Percentiles rank a stretch among this genome's conserved stretches.
Conservation (phyloP, 2,888 invertebrate species). For the Aricia artaxerxes region DNA sequence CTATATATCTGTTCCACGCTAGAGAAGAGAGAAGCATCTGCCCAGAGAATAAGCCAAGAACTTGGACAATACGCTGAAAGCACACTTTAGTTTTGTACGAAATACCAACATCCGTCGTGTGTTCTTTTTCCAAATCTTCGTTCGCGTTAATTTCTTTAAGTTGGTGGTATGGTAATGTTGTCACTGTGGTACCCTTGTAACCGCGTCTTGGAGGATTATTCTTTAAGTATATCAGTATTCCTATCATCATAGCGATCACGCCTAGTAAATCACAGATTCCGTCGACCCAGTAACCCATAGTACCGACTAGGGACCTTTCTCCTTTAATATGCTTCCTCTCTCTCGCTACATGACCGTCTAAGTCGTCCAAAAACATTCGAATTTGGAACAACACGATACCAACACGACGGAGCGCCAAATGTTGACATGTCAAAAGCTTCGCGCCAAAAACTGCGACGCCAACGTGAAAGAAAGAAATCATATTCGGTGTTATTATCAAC, state of each 20-base stretch:
- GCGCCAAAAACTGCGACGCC: conserved; percentile 87
- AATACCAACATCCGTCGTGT: conserved; percentile 73
- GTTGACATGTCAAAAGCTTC: conserved; percentile 87
- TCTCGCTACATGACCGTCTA: conserved; percentile 93
- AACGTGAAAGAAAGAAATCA: conserved; percentile 90
- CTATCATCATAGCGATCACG: conserved; percentile 85
- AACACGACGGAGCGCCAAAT: conserved; percentile 84
- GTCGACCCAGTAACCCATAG: conserved; percentile 90
- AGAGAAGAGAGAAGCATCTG: conserved; percentile 88
- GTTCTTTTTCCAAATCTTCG: conserved; percentile 72
- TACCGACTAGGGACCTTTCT: conserved; percentile 89
- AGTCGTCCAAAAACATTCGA: conserved; percentile 90
- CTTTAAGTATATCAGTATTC: conserved; percentile 84
- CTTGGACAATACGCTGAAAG: conserved; percentile 83
- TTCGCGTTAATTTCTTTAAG: conserved; percentile 67
- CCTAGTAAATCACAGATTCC: conserved; percentile 91
- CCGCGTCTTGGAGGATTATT: conserved; percentile 87
- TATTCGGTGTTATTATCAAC: conserved; percentile 88
- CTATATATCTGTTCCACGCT: conserved; percentile 92
- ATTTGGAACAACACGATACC: conserved; percentile 90
- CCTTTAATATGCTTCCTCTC: conserved; percentile 87
- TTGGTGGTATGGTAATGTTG: conserved; percentile 76
- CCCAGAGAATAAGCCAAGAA: conserved; percentile 83
- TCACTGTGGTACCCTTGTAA: conserved; percentile 83
- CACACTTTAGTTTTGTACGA: conserved; percentile 85